Percentiles rank a stretch among this genome's conserved stretches.
These are phyloP conservation scores for Tauraco hartlaubi DNA, from an alignment of 2,797 vertebrate genomes.

Conservation along the genomic window DNA sequence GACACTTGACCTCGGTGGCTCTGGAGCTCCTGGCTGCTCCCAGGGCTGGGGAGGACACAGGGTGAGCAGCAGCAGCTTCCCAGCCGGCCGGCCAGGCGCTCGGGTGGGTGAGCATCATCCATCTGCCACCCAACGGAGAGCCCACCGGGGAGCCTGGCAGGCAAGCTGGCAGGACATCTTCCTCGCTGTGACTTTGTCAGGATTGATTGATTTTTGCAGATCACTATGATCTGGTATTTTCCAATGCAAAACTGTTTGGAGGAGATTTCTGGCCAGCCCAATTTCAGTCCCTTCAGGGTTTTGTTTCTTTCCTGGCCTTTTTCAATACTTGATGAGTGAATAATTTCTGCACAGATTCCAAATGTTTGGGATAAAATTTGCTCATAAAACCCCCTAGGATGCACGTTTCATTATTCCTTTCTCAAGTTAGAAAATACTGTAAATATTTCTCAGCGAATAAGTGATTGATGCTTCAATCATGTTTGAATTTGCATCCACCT, in stretches of 20 bases:
- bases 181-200: neutral
- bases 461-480: slow-evolving; percentile 32
- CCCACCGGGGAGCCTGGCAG: neutral
- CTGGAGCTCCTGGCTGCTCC: neutral
- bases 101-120: accelerated
- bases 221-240: neutral
- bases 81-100: neutral
- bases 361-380: neutral
- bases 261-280: neutral
- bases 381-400: neutral
- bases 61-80: neutral
- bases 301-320: neutral
- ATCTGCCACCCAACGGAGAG: neutral
- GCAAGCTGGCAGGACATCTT: neutral
- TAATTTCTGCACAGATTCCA: neutral
- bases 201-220: neutral
- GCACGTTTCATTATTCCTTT: neutral
- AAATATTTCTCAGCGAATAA: slow-evolving; percentile 1
- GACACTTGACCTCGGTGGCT: neutral
- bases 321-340: neutral
- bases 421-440: neutral
- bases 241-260: neutral
- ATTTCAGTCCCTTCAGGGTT: neutral
- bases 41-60: neutral
- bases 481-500: slow-evolving; percentile 17